A percentile compares a stretch with the other conserved stretches of the same genome.
Conservation (phyloP, 2,113 vertebrate species). For the Platycercus adscitus region DNA sequence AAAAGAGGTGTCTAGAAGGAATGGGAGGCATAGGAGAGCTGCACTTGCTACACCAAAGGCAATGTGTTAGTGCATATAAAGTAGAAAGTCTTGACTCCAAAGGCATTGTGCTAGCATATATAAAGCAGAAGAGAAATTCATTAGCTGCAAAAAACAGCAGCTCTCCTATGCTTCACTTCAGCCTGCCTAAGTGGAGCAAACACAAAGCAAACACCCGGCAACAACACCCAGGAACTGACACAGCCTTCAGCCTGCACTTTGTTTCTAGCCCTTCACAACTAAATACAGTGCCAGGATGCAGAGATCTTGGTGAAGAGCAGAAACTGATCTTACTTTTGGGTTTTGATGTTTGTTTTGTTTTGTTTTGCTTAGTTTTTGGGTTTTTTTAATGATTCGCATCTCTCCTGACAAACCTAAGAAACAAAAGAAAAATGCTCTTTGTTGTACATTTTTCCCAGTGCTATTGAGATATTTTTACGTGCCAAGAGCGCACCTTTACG, state of each 20-base stretch:
- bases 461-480: not conserved
- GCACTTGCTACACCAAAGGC: not conserved
- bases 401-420: not conserved
- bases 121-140: not conserved
- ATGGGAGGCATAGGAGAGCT: not conserved
- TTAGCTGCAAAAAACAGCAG: not conserved
- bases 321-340: not conserved
- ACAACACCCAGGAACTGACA: not conserved
- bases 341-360: not conserved
- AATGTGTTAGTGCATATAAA: not conserved
- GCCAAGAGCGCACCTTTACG: not conserved
- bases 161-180: not conserved
- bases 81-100: not conserved
- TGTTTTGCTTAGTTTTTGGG: not conserved
- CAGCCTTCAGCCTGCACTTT: rapidly evolving
- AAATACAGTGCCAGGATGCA: rapidly evolving
- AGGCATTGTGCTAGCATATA: not conserved
- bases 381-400: not conserved
- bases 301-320: not conserved
- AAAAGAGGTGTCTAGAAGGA: not conserved
- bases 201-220: not conserved
- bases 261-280: not conserved
- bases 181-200: not conserved
- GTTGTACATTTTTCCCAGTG: not conserved
- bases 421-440: not conserved